These are phyloP conservation scores for Drosophila setosimentum DNA, from an alignment of 2,888 invertebrate genomes.

Conservation along the genomic window DNA sequence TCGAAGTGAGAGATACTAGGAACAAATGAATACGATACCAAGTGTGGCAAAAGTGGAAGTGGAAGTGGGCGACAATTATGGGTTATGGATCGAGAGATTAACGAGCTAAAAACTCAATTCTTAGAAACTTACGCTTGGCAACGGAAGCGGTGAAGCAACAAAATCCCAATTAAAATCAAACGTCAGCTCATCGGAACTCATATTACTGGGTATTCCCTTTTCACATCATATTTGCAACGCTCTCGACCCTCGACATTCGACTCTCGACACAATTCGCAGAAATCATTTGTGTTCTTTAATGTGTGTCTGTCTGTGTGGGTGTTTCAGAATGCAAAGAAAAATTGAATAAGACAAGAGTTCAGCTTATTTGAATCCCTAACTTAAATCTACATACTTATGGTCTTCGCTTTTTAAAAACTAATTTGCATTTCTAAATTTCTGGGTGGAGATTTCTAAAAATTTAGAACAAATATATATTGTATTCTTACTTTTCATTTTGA, in stretches of 20 bases:
- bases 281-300: not conserved
- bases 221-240: not conserved
- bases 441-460: too few relatives aligned
- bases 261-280: conserved; percentile 10
- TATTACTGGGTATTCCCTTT: conserved; percentile 4
- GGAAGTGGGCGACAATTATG: conserved; percentile 1
- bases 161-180: conserved; percentile 16
- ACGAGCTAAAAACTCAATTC: conserved; percentile 7
- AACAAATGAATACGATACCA: not conserved
- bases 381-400: too few relatives aligned
- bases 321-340: not conserved
- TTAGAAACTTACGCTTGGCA: not conserved
- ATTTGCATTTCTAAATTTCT: too few relatives aligned
- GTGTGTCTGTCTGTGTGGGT: not conserved
- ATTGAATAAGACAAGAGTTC: not conserved
- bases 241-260: not conserved
- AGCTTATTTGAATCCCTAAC: too few relatives aligned
- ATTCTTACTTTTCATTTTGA: not conserved
- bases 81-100: not conserved
- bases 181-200: not conserved
- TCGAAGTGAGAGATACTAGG: not conserved
- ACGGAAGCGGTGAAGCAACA: conserved; percentile 1
- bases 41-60: not conserved
- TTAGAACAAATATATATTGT: not conserved
- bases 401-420: too few relatives aligned